Base-by-base conservation (phyloP, 2,113 vertebrate genomes). In the Halcyon senegalensis region DNA sequence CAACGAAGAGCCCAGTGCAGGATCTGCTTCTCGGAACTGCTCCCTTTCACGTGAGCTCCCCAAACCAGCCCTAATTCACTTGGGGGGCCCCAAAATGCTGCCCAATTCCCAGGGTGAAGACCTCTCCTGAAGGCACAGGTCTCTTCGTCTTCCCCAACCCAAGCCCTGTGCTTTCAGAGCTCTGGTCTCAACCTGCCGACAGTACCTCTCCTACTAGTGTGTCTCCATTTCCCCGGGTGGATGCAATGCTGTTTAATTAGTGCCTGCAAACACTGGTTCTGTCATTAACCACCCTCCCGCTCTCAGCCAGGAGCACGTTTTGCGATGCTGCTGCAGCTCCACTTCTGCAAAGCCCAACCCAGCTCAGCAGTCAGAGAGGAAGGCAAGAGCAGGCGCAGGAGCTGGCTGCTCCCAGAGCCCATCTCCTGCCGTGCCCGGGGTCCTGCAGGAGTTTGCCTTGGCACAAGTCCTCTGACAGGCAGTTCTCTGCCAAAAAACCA, bases 381-480 rank as follows among this genome's bases (percentile, higher is more conserved):
- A 13, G 21, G 39, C 68, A 17, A 37, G 55, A 7, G 8, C 56
- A 2, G 27, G 28, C n/a, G 30, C 39, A 2, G 27, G 28, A 37
- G 30, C 39, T 1, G 2, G 27, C 44, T 39, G 64, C 72, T 20
- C 23, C 21, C 90, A 2, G 10, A 15, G 6, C 64, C 64, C 4
- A 0, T 11, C 13, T 59, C 68, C 12, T 13, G n/a, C 68, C 25
- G 0, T 1, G 19, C 44, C 31, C 0, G 2, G 18, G 16, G 44
- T 31, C 67, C 63, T 20, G 13, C 16, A 0, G 2, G 4, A 12
- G 7, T 31, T 19, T 53, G 18, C 67, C 43, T 50, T 43, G 4
- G 17, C 79, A 4, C 21, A 27, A 66, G 5, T 50, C 37, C 2
- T 0, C 27, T 13, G 39, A 44, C 11, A 41, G 30, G 46, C 58